Conservation (phyloP, 2,888 invertebrate genomes). For the Chromoteleia sp. region DNA sequence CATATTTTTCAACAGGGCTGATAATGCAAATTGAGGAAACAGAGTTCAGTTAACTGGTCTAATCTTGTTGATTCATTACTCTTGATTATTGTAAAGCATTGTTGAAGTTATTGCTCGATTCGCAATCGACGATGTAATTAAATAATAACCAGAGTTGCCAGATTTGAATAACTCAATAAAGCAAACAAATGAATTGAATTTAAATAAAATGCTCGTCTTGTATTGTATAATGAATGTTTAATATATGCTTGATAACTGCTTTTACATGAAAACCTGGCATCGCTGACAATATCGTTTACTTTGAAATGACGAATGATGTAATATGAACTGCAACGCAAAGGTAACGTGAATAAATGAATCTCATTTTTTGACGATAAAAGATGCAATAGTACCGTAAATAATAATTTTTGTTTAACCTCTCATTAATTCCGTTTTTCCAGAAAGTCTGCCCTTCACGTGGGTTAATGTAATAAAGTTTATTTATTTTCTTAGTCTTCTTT, state of each 20-base stretch:
- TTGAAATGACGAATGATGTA: conserved; percentile 37
- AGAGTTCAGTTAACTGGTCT: conserved; percentile 8
- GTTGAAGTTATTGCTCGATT: conserved; percentile 41
- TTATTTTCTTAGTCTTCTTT: conserved; percentile 63
- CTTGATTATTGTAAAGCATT: conserved; percentile 32
- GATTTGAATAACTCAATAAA: conserved; percentile 28
- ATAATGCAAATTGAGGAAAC: conserved; percentile 11
- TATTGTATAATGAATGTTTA: conserved; percentile 19
- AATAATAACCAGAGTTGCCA: conserved; percentile 44
- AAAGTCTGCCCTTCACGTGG: conserved; percentile 46
- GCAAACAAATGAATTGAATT: conserved; percentile 6
- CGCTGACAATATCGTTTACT: conserved; percentile 29
- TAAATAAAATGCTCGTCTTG: conserved; percentile 32
- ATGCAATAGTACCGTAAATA: conserved; percentile 37
- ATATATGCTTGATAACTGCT: conserved; percentile 22
- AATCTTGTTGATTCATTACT: conserved; percentile 28
- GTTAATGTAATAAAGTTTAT: conserved; percentile 66
- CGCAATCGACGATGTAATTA: conserved; percentile 47
- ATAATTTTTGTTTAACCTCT: conserved; percentile 35
- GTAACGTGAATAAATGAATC: conserved; percentile 47
- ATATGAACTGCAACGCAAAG: conserved; percentile 43
- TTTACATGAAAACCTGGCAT: conserved; percentile 40
- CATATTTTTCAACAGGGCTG: conserved; percentile 30
- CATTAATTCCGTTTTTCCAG: conserved; percentile 32
- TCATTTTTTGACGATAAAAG: conserved; percentile 33